phyloP scores from a whole-genome alignment of 2,888 invertebrate genomes.

The Cheilosia grossa region DNA sequence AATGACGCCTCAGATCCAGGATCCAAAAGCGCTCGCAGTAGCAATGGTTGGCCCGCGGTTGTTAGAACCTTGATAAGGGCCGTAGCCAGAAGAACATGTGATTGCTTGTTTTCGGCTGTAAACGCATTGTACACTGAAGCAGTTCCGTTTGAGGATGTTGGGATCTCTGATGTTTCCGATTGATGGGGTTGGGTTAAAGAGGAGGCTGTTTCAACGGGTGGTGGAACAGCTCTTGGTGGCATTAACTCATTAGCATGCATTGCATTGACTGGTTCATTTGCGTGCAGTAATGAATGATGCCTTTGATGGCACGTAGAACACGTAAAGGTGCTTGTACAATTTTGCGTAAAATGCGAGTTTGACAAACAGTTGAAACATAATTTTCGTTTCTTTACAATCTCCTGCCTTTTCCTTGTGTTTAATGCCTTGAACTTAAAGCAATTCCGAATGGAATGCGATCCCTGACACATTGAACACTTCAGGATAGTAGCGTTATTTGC shows the following conservation, averaged over 20 bases:
- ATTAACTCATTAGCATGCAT: not conserved
- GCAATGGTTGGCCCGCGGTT: not conserved
- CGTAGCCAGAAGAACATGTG: not conserved
- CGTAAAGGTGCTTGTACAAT: not conserved
- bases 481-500: constrained; percentile 18
- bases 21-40: constrained; percentile 21
- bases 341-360: constrained; percentile 2
- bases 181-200: not conserved
- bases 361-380: constrained; percentile 21
- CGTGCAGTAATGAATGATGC: constrained; percentile 4
- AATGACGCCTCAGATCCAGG: constrained; percentile 11
- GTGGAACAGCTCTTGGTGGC: not conserved
- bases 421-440: constrained; percentile 26
- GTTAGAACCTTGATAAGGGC: not conserved
- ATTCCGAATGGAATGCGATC: constrained; percentile 30
- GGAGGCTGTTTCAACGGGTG: constrained; percentile 13
- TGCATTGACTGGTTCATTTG: not conserved
- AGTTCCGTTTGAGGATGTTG: not conserved
- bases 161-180: not conserved
- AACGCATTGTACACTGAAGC: constrained; percentile 21
- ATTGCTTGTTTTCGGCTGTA: constrained; percentile 21
- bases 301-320: not conserved
- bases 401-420: constrained; percentile 8
- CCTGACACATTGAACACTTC: constrained; percentile 15
- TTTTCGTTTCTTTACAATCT: constrained; percentile 1